These are phyloP conservation scores for Mandrillus leucophaeus DNA, from an alignment of 2,113 vertebrate species.

Conservation along the genomic window DNA sequence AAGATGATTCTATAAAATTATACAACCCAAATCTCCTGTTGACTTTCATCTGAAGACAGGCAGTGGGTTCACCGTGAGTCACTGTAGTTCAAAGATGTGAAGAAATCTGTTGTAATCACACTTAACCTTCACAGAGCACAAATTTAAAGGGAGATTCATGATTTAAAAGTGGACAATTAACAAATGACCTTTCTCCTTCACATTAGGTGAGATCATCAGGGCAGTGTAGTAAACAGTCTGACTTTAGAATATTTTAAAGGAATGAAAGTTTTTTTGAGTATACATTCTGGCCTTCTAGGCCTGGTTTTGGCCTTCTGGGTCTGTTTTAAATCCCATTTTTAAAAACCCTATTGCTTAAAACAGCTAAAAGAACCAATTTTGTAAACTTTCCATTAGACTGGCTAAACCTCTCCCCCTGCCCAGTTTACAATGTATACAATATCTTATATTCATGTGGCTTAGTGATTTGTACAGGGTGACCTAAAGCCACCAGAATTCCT, in stretches of 20 bases:
- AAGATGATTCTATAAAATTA: neutral
- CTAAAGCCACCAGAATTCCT: neutral
- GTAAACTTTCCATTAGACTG: neutral
- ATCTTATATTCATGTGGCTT: neutral
- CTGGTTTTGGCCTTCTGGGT: neutral
- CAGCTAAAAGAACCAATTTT: neutral
- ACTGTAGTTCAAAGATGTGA: neutral
- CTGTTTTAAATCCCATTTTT: slow-evolving; percentile 21
- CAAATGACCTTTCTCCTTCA: neutral
- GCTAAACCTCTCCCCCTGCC: neutral
- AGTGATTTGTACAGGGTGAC: neutral
- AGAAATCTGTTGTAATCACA: neutral
- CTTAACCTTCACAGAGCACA: neutral
- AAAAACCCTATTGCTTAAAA: neutral
- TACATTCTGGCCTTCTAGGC: neutral
- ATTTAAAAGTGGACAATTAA: neutral
- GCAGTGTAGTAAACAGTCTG: neutral
- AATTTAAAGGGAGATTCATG: neutral
- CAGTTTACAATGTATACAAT: neutral
- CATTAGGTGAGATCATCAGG: neutral
- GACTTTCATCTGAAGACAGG: neutral
- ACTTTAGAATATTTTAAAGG: neutral
- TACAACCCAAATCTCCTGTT: neutral
- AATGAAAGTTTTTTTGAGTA: neutral
- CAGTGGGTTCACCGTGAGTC: neutral